These are phyloP conservation scores for Porites australiensis DNA, from an alignment of 64 coral and sea anemone species.

Conservation along the genomic window DNA sequence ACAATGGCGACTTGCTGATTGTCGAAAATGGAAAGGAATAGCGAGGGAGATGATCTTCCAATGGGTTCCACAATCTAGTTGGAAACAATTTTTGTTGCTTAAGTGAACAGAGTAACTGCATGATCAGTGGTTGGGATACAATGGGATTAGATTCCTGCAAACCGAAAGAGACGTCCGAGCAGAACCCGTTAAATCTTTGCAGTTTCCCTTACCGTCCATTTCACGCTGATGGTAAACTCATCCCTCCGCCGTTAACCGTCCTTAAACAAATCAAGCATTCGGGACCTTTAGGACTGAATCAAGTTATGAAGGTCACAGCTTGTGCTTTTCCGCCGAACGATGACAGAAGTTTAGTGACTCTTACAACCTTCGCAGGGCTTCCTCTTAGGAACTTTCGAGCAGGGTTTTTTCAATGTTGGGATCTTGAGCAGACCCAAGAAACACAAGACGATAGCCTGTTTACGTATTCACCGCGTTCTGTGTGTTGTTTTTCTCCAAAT, in stretches of 20 bases:
- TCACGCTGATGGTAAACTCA: background rate
- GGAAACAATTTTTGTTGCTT: background rate
- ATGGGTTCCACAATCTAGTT: background rate
- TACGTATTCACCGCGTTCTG: slow-evolving; percentile 61
- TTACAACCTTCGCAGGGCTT: slow-evolving; percentile 62
- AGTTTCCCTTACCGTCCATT: slow-evolving; percentile 26
- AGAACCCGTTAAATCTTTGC: background rate
- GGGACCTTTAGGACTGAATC: slow-evolving; percentile 54
- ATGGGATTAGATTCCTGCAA: slow-evolving; percentile 29
- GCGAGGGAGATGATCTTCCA: too few relatives aligned
- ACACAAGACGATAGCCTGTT: slow-evolving; percentile 57
- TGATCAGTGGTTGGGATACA: background rate
- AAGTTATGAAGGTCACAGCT: slow-evolving; percentile 69
- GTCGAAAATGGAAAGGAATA: too few relatives aligned
- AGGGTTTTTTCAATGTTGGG: slow-evolving; percentile 76
- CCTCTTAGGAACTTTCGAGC: slow-evolving; percentile 23
- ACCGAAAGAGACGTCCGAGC: background rate
- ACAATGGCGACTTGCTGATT: too few relatives aligned
- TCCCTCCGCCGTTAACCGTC: slow-evolving; percentile 68
- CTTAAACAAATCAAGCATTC: slow-evolving; percentile 77
- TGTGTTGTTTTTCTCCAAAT: slow-evolving; percentile 59
- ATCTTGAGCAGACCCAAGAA: slow-evolving; percentile 23
- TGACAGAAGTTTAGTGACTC: slow-evolving; percentile 72
- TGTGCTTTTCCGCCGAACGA: slow-evolving; percentile 83
- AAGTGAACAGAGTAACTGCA: background rate